Base-by-base conservation (phyloP, 2,888 invertebrate species). In the Hedychridium roseum region DNA sequence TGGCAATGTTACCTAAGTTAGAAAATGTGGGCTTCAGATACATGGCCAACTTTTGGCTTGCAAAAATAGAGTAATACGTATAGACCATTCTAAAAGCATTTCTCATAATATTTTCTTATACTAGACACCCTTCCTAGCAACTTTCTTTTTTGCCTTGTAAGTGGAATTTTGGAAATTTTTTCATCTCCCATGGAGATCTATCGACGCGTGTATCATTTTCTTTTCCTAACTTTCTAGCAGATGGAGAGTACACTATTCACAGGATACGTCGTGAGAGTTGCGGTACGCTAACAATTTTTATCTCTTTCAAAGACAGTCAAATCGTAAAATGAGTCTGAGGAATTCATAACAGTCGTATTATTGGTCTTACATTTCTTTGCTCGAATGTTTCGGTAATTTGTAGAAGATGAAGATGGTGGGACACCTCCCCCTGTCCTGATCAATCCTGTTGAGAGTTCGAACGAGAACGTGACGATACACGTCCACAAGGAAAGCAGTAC, bases 391-490 rank as follows among this genome's bases (percentile, higher is more conserved):
- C n/a, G n/a, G n/a, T 32, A 31, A 37, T 50, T 44, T 58, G 34
- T 60, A 77, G 76, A 76, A 46, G 78, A 77, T 9, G 77, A 77
- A 27, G 78, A 77, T 26, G 50, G 58, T 32, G 74, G 74, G n/a
- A 70, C 68, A 15, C 71, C 70, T 39, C 74, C 77, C 9, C 71
- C 76, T 48, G 58, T 54, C 30, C 46, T 71, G 40, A 43, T 68
- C 20, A 63, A 63, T 52, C 54, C 66, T 1, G 45, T 56, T 21
- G 73, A 74, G 27, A 64, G 55, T 58, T 37, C 57, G 32, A 67
- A 63, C 42, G 90, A 90, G 41, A 90, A 90, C 79, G 83, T 88
- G 51, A 88, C 88, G 65, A 86, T 92, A 70, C 92, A 92, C 74
- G 84, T 91, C 16, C 86, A 90, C 38, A 87, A 88, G 62, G 91